Conservation (phyloP, 2,113 vertebrate species). For the Pelvicachromis taeniatus region DNA sequence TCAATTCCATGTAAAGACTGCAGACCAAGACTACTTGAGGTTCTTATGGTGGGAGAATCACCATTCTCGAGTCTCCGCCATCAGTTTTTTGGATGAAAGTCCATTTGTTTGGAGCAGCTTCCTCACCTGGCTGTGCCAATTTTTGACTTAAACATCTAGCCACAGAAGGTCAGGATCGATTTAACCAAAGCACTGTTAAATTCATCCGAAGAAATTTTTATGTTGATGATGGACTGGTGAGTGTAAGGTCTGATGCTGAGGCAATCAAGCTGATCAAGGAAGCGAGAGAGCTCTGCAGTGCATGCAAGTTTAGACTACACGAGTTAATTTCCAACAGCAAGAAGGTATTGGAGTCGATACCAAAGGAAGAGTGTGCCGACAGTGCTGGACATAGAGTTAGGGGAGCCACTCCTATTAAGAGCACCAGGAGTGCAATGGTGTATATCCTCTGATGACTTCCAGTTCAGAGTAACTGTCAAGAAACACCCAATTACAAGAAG, state of each 20-base stretch:
- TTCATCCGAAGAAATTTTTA: background rate
- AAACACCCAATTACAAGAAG: background rate
- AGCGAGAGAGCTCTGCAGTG: background rate
- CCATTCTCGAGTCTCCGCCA: accelerated
- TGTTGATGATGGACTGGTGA: background rate
- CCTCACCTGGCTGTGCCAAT: background rate
- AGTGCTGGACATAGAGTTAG: background rate
- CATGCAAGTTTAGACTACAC: background rate
- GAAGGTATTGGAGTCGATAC: background rate
- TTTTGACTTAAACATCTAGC: background rate
- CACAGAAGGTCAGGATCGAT: background rate
- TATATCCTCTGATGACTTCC: background rate
- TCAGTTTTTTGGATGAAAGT: background rate
- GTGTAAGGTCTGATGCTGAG: background rate
- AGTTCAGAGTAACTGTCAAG: background rate
- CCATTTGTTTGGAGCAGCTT: background rate
- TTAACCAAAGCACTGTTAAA: background rate
- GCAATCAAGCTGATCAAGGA: background rate
- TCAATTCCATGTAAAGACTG: background rate
- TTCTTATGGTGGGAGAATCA: background rate
- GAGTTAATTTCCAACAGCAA: background rate
- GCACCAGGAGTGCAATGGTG: background rate
- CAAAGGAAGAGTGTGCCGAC: background rate
- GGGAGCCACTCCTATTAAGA: background rate
- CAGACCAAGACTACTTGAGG: background rate